Conservation (phyloP, 2,797 vertebrate species). For the Botia kubotai region DNA sequence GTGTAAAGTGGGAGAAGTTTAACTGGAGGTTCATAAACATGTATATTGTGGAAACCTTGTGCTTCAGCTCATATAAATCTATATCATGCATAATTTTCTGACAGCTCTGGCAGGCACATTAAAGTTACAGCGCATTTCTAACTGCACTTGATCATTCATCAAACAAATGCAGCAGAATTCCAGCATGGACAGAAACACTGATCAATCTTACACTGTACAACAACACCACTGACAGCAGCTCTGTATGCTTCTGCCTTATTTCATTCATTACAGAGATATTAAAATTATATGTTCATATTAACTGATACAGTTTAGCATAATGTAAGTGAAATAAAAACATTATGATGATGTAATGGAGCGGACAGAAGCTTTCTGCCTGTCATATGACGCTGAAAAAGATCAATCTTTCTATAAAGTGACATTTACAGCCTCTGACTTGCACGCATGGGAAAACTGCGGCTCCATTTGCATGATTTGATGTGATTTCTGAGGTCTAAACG, state of each 20-base stretch:
- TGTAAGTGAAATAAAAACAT: background rate
- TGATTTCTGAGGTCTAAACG: background rate
- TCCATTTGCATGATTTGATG: slow-evolving; percentile 11
- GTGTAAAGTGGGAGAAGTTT: background rate
- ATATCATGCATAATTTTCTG: slow-evolving; percentile 40
- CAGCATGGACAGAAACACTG: slow-evolving; percentile 34
- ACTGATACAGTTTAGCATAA: background rate
- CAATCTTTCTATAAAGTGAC: slow-evolving; percentile 21
- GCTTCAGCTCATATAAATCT: slow-evolving; percentile 44
- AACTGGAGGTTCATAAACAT: slow-evolving; percentile 1
- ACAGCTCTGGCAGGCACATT: slow-evolving; percentile 20
- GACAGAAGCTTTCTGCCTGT: slow-evolving; percentile 10
- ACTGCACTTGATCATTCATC: slow-evolving; percentile 33
- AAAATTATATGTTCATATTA: slow-evolving; percentile 1
- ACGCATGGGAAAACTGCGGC: slow-evolving; percentile 4
- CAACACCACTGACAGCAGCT: background rate
- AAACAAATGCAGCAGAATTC: slow-evolving; percentile 28
- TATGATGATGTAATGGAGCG: slow-evolving; percentile 9
- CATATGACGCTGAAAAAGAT: background rate
- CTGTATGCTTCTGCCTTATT: background rate
- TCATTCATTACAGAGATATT: background rate
- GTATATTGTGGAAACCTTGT: background rate
- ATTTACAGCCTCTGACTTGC: slow-evolving; percentile 30
- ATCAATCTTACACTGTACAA: slow-evolving; percentile 31
- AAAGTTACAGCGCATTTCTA: slow-evolving; percentile 49